A percentile compares a stretch with the other conserved stretches of the same genome.
Conservation (phyloP, 2,888 invertebrate genomes). For the Tineola bisselliella region DNA sequence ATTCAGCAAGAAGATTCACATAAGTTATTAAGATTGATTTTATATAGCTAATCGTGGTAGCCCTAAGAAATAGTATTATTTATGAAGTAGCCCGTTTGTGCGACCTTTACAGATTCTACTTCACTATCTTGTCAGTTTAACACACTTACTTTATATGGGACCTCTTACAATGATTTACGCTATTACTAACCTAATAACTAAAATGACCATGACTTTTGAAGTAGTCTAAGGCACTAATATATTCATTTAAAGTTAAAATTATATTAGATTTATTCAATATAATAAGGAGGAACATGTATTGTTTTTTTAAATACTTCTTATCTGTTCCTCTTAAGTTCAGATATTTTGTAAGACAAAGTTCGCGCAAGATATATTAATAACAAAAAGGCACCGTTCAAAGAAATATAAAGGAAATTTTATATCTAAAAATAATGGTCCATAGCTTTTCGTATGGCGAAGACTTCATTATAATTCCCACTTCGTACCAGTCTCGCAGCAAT, state of each 20-base stretch:
- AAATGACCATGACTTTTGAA: too few species aligned
- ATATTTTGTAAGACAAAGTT: background rate
- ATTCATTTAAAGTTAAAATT: too few species aligned
- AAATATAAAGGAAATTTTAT: background rate
- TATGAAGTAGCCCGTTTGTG: constrained; percentile 2
- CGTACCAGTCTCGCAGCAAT: constrained; percentile 16
- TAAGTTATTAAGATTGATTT: too few species aligned
- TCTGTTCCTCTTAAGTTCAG: background rate
- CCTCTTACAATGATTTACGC: background rate
- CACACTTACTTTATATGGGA: background rate
- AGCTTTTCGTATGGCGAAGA: constrained; percentile 1
- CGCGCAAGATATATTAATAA: background rate
- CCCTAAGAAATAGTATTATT: constrained; percentile 5
- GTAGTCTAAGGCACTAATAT: too few species aligned
- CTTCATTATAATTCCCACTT: constrained; percentile 15
- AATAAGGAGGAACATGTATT: too few species aligned
- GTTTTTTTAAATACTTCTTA: background rate
- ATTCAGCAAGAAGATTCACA: too few species aligned
- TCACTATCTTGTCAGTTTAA: constrained; percentile 4
- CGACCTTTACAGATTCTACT: constrained; percentile 1
- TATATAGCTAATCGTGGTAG: background rate
- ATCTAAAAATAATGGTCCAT: background rate
- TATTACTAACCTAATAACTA: too few species aligned
- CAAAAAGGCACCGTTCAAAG: background rate
- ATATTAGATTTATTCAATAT: too few species aligned